Percentiles rank a stretch among this genome's conserved stretches.
These are phyloP conservation scores for Gymnoscelis rufifasciata DNA, from an alignment of 2,888 invertebrate genomes.

Conservation along the genomic window DNA sequence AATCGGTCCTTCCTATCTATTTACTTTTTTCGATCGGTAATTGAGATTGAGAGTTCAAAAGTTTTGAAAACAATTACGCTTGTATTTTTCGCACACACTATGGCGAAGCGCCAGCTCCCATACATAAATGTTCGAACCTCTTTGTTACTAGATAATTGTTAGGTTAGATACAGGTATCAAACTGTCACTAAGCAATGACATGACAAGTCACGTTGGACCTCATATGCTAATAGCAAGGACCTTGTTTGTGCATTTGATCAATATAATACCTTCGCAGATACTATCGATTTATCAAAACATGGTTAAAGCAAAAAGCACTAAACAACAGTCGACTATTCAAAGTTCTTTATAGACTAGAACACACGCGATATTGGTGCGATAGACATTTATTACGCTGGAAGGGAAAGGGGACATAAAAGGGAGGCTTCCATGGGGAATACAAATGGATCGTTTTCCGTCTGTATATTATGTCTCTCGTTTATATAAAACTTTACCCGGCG, in stretches of 20 bases:
- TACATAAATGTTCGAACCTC: too few relatives aligned
- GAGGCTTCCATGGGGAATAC: constrained; percentile 22
- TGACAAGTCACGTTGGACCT: constrained; percentile 28
- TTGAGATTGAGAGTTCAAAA: too few relatives aligned
- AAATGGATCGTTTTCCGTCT: constrained; percentile 26
- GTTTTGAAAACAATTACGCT: too few relatives aligned
- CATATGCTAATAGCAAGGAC: constrained; percentile 42
- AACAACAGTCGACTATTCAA: constrained; percentile 3
- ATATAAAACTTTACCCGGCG: too few relatives aligned
- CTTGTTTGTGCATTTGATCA: constrained; percentile 32
- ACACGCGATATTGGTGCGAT: constrained; percentile 20
- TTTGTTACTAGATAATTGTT: background rate
- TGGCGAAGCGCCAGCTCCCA: too few relatives aligned
- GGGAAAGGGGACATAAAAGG: constrained; percentile 22
- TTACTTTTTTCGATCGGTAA: too few relatives aligned
- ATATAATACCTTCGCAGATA: constrained; percentile 18
- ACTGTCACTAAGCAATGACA: constrained; percentile 5
- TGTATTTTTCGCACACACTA: too few relatives aligned
- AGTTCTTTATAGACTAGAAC: constrained; percentile 21
- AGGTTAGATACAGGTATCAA: background rate
- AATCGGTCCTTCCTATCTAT: too few relatives aligned
- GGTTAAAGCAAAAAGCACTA: constrained; percentile 5
- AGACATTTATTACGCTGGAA: constrained; percentile 24
- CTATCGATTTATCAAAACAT: constrained; percentile 24
- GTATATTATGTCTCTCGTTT: background rate